Percentiles rank a stretch among this genome's conserved stretches.
Evolutionary conservation across 2,888 invertebrate genomes (phyloP).

Genomic region (Listrodromus nycthemerus): DNA sequence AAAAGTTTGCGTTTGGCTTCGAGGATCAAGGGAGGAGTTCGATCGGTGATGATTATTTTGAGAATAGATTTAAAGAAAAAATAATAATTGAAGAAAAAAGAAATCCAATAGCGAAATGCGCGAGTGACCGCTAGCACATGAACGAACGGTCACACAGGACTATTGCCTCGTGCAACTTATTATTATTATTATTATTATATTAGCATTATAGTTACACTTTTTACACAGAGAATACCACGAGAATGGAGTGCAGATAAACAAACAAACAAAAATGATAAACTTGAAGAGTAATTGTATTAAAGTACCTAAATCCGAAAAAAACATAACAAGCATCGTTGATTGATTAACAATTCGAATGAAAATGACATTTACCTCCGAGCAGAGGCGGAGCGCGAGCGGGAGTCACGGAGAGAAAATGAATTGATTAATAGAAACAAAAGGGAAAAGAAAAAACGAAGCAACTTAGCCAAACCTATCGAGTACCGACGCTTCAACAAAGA

Average conservation of each 20-base stretch:
- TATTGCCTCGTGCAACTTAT: slow-evolving; percentile 82
- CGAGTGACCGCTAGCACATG: slow-evolving; percentile 68
- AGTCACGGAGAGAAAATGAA: slow-evolving; percentile 36
- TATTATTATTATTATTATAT: slow-evolving; percentile 79
- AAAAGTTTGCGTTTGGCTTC: slow-evolving; percentile 51
- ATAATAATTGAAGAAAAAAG: slow-evolving; percentile 27
- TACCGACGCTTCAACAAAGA: slow-evolving; percentile 45
- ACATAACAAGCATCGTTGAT: slow-evolving; percentile 72
- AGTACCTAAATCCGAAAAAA: slow-evolving; percentile 79
- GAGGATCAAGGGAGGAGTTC: slow-evolving; percentile 41
- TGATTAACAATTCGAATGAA: slow-evolving; percentile 72
- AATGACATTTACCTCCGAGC: slow-evolving; percentile 67
- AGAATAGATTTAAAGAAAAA: slow-evolving; percentile 11
- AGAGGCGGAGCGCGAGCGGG: slow-evolving; percentile 42
- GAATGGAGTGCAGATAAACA: slow-evolving; percentile 71
- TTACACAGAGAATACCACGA: slow-evolving; percentile 81
- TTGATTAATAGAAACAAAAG: slow-evolving; percentile 4
- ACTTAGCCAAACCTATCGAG: slow-evolving; percentile 36
- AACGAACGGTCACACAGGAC: slow-evolving; percentile 77
- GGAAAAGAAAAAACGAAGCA: slow-evolving; percentile 9
- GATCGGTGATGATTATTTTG: slow-evolving; percentile 43
- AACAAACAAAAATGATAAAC: slow-evolving; percentile 66
- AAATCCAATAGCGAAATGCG: slow-evolving; percentile 37
- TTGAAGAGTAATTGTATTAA: slow-evolving; percentile 80
- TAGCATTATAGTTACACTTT: slow-evolving; percentile 83